Evolutionary conservation across 2,888 invertebrate genomes (phyloP).

Genomic region (Caenorhabditis zanzibari): DNA sequence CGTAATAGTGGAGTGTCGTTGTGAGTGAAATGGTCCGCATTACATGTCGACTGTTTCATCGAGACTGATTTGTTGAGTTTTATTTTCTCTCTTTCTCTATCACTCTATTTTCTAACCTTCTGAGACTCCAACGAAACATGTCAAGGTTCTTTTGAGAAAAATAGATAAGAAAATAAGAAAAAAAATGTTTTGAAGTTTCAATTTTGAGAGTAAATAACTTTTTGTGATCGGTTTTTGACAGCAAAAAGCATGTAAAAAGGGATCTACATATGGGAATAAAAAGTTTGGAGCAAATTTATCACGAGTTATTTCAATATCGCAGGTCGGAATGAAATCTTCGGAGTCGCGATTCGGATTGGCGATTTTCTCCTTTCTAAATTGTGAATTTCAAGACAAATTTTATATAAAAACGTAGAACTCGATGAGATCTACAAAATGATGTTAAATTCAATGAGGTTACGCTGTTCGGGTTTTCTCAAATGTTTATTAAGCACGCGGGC

Average conservation of each 20-base stretch:
- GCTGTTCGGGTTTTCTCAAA: too few species aligned
- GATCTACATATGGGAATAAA: background rate
- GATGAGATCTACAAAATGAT: too few species aligned
- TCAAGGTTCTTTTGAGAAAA: conserved; percentile 34
- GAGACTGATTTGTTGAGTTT: conserved; percentile 21
- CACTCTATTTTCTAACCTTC: conserved; percentile 10
- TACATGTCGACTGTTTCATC: conserved; percentile 19
- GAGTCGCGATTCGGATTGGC: too few species aligned
- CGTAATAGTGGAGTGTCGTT: conserved; percentile 21
- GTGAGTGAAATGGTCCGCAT: conserved; percentile 31
- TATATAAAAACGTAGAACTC: too few species aligned
- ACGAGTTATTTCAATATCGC: too few species aligned
- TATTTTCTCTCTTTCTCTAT: background rate
- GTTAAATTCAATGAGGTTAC: too few species aligned
- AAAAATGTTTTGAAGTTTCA: conserved; percentile 13
- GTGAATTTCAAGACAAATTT: too few species aligned
- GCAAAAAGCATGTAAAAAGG: background rate
- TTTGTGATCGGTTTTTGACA: background rate
- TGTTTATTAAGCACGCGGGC: too few species aligned
- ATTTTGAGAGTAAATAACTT: background rate
- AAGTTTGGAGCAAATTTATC: too few species aligned
- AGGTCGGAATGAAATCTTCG: too few species aligned
- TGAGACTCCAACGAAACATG: conserved; percentile 46
- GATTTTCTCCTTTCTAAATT: too few species aligned
- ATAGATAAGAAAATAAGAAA: conserved; percentile 17